Evolutionary conservation across 2,888 invertebrate genomes (phyloP), one percentile per base, ranked within the genome.

Genomic region (Lasioglossum leucozonium): DNA sequence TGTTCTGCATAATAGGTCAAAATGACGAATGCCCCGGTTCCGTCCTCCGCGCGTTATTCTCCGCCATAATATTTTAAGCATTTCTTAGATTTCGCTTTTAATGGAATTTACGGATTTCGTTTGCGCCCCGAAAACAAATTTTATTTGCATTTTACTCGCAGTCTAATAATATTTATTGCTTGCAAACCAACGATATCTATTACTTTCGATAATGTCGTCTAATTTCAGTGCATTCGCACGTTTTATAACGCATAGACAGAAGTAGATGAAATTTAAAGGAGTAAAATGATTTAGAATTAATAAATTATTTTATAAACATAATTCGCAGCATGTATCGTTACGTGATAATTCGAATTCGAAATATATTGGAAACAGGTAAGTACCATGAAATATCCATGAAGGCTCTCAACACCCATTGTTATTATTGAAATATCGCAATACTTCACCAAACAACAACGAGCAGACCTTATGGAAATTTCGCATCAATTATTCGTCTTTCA

Each of bases 21-120:
- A 82, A 76, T 85, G 75, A 85, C 79, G 75, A 83, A 82, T 76
- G 58, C 72, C n/a, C 30, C 34, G 5, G 34, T 10, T 4, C 69
- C 69, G 69, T 69, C 37, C 37, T 69, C n/a, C 40, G n/a, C 40
- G n/a, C 37, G n/a, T 69, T 69, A 69, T 40, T 40, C 40, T 40
- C 22, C 4, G 6, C 22, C 69, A 1, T 22, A 5, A 40, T n/a
- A 37, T 69, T 69, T 69, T 40, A n/a, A 40, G 69, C 22, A n/a
- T 40, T 69, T 69, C 37, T n/a, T 4, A 10, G 69, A 65, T 34
- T 65, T 30, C 58, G 26, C 13, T 26, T 58, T 58, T 30, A 30
- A 30, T 16, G 1, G 13, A 30, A 58, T 13, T 58, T 30, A 26
- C 58, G 58, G 58, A 58, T 58, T 58, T 30, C 58, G 30, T 55